Base-by-base conservation (phyloP, 2,888 invertebrate species). In the Andrena dorsata region DNA sequence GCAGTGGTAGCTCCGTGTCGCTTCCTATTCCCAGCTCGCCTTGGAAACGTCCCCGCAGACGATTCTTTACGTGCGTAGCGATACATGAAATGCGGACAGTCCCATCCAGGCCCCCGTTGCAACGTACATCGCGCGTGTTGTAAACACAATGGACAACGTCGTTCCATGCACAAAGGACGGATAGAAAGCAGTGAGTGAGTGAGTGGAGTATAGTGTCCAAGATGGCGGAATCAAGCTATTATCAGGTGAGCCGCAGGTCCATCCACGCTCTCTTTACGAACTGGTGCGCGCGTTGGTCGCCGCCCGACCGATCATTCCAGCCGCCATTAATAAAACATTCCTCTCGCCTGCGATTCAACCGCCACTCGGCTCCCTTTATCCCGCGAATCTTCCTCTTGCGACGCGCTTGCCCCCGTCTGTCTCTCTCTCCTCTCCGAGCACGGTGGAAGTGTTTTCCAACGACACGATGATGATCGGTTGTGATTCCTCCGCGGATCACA, bases 211-310 rank as follows among this genome's bases (percentile, higher is more conserved):
- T 82, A 88, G 89, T 85, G 90, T 90, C 91, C 95, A 96, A 95
- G 94, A 96, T 96, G 95, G 95, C 95, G 94, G 95, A 96, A 94
- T 95, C 95, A 89, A 94, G 94, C 93, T 95, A 95, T 95, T 95
- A 95, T 94, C 95, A 95, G 95, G 95, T 95, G 95, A 95, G 95
- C 93, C 70, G 86, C 87, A 88, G 89, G 86, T 80, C 80, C 80
- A 80, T 83, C 77, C 83, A 80, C 82, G 68, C 80, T 84, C 86
- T 86, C 86, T 83, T 85, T 80, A 76, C 83, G 80, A 82, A 82
- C 83, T 86, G 83, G 81, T 71, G 75, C 82, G 80, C 79, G 84
- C 83, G 77, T 82, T 73, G 73, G 63, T 74, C 75, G 80, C 84
- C 80, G 72, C 56, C 72, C 80, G 68, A 60, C 60, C 73, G 70